Evolutionary conservation across 2,113 vertebrate species (phyloP).

Genomic region (Phocoena sinus): DNA sequence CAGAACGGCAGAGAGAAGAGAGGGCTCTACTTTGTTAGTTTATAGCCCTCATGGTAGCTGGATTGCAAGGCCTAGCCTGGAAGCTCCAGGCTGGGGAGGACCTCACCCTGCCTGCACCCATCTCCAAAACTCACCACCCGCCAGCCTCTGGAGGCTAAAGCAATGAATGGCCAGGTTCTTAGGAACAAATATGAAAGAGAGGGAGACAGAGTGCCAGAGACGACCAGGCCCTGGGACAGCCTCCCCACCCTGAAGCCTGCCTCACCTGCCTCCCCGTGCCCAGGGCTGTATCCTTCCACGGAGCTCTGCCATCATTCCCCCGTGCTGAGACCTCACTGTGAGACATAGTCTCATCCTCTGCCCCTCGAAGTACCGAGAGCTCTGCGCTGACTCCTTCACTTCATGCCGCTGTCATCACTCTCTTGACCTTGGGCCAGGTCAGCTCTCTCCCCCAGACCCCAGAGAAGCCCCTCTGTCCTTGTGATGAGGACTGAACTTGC

Average conservation of each 20-base stretch:
- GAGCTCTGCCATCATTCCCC: background rate
- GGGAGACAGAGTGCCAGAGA: background rate
- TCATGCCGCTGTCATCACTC: accelerated
- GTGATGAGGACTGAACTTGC: background rate
- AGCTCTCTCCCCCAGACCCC: background rate
- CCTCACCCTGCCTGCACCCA: background rate
- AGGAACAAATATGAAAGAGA: background rate
- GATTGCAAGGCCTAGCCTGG: background rate
- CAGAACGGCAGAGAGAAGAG: background rate
- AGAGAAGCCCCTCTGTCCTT: background rate
- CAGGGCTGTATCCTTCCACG: background rate
- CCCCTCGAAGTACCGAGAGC: accelerated
- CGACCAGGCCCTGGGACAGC: background rate
- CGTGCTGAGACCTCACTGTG: accelerated
- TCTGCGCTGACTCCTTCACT: background rate
- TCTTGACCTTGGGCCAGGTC: background rate
- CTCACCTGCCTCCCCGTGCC: background rate
- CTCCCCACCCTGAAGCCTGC: background rate
- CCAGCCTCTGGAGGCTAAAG: background rate
- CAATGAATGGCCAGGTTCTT: background rate
- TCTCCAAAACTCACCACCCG: background rate
- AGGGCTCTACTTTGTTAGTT: background rate
- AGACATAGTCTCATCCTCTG: background rate
- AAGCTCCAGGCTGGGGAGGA: background rate
- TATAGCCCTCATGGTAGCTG: background rate